These are phyloP conservation scores for Salticus scenicus DNA, from an alignment of 2,888 invertebrate genomes.

Conservation along the genomic window DNA sequence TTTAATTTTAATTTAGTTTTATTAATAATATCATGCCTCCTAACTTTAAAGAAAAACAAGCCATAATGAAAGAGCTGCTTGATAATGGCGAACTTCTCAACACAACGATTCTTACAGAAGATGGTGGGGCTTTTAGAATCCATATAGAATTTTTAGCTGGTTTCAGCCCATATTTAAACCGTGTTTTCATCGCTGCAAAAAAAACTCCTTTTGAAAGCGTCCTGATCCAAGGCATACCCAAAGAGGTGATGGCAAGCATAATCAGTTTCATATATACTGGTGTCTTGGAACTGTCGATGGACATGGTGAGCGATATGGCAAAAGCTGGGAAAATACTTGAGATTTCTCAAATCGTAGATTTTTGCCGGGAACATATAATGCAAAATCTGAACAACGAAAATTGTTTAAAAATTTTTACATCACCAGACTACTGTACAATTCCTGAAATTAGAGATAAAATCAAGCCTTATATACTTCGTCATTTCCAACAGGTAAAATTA, in stretches of 20 bases:
- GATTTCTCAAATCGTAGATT: conserved; percentile 83
- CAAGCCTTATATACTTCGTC: conserved; percentile 74
- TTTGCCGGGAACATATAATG: conserved; percentile 82
- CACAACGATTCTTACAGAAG: conserved; percentile 34
- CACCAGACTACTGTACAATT: conserved; percentile 84
- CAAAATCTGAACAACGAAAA: conserved; percentile 81
- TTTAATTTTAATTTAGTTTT: too few relatives aligned
- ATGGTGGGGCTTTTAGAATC: conserved; percentile 79
- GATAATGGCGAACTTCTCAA: conserved; percentile 40
- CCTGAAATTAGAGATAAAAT: conserved; percentile 80
- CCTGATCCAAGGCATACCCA: conserved; percentile 78
- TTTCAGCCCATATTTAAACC: conserved; percentile 84
- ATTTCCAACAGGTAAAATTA: conserved; percentile 80
- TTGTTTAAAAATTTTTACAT: conserved; percentile 83
- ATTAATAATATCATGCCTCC: too few relatives aligned
- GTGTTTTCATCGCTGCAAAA: conserved; percentile 78
- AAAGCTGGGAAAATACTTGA: conserved; percentile 85
- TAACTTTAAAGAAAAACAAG: too few relatives aligned
- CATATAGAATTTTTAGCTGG: conserved; percentile 84
- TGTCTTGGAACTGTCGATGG: conserved; percentile 80
- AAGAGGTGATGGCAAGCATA: conserved; percentile 80
- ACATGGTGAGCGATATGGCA: conserved; percentile 83
- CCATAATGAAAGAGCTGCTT: conserved; percentile 33
- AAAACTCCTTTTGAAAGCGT: conserved; percentile 80
- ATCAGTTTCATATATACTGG: conserved; percentile 87